Base-by-base conservation (phyloP, 2,888 invertebrate genomes). In the Anodontia alba region DNA sequence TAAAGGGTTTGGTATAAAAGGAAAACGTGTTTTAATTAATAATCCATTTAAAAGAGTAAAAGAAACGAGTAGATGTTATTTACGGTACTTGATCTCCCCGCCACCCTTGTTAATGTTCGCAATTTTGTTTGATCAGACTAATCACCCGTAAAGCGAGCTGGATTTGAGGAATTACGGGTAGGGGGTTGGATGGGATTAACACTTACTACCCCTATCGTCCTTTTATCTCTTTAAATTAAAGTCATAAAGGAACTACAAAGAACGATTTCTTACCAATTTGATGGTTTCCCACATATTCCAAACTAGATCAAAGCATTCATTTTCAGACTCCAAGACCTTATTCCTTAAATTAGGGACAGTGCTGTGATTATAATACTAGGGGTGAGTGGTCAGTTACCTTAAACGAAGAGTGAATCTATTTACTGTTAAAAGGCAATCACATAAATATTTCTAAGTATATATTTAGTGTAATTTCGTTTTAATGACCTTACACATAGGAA, bases 11-110 rank as follows among this genome's bases (percentile, higher is more conserved):
- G 38, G 26, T 12, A 57, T 57, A 67, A 81, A 77, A 81, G 74
- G 26, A 77, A 74, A 78, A 77, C 66, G 73, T 67, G 67, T 51
- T 81, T 81, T 74, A 71, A 71, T 73, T 77, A 81, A 74, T 78
- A 62, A 54, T 43, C 62, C 36, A 68, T 74, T 57, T 33, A 74
- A 46, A 10, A n/a, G 66, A 66, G 43, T 46, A 29, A 66, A 46
- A 23, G 49, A 31, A 67, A 20, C 46, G 46, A 46, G 54, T 54
- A 54, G 26, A 54, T 54, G 54, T 54, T 54, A 54, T 54, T 26
- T 8, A 54, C 26, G 54, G 54, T 23, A 54, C 54, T 54, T 54
- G 54, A 54, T 54, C 54, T 54, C 23, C 23, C 23, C 7, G 26
- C 26, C 23, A 26, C 26, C 54, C 54, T 12, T 54, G 23, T 54